Conservation (phyloP, 2,113 vertebrate species). For the Uria lomvia region DNA sequence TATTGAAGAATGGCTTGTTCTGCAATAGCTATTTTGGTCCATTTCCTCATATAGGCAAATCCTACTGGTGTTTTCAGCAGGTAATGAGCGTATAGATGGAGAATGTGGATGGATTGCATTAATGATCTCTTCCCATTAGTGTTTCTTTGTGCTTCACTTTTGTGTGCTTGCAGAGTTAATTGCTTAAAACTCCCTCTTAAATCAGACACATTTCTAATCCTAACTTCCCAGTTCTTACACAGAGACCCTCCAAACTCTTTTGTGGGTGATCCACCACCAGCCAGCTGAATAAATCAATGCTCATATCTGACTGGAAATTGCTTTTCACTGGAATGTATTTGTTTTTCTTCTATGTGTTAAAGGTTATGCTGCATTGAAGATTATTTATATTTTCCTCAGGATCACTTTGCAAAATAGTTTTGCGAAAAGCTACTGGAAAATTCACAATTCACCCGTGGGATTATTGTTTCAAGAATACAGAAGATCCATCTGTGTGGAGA, state of each 20-base stretch:
- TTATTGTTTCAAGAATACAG: neutral
- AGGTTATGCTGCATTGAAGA: neutral
- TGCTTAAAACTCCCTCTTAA: slow-evolving; percentile 57
- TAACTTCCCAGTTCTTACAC: slow-evolving; percentile 6
- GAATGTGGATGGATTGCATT: slow-evolving; percentile 54
- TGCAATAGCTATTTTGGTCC: slow-evolving; percentile 50
- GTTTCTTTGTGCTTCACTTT: slow-evolving; percentile 60
- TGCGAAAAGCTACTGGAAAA: neutral
- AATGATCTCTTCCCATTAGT: slow-evolving; percentile 65
- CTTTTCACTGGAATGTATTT: neutral
- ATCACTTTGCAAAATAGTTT: neutral
- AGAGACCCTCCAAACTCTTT: slow-evolving; percentile 29
- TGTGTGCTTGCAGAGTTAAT: slow-evolving; percentile 59
- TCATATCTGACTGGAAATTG: neutral
- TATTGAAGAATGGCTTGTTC: slow-evolving; percentile 52
- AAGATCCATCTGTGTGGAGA: neutral
- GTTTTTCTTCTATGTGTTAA: neutral
- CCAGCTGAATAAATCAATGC: neutral
- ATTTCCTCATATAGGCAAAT: slow-evolving; percentile 57
- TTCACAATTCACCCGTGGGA: neutral
- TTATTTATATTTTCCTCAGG: neutral
- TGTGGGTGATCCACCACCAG: neutral
- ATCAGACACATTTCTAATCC: slow-evolving; percentile 32
- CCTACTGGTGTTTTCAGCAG: slow-evolving; percentile 60
- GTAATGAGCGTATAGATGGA: slow-evolving; percentile 60